Conservation (phyloP, 2,888 invertebrate genomes). For the Spilarctia lutea region DNA sequence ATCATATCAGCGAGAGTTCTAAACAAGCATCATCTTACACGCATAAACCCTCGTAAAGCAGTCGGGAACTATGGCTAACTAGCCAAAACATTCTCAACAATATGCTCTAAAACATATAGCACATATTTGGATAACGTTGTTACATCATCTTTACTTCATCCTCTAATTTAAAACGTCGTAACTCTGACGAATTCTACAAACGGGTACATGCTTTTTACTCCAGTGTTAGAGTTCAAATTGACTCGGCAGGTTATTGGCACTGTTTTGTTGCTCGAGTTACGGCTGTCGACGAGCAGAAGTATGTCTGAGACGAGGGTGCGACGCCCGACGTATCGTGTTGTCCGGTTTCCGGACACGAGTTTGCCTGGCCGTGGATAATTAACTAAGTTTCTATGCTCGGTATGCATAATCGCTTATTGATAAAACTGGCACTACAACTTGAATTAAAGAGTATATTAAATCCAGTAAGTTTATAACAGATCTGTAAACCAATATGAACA, state of each 20-base stretch:
- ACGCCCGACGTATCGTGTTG: conserved; percentile 79
- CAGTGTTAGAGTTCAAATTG: conserved; percentile 53
- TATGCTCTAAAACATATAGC: conserved; percentile 76
- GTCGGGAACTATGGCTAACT: conserved; percentile 62
- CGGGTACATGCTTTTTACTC: conserved; percentile 53
- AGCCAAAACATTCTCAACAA: conserved; percentile 78
- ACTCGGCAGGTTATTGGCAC: conserved; percentile 21
- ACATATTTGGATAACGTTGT: conserved; percentile 76
- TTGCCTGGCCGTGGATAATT: conserved; percentile 75
- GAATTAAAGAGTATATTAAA: neutral
- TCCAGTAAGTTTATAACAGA: neutral
- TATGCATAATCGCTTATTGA: conserved; percentile 55
- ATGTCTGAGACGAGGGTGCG: conserved; percentile 81
- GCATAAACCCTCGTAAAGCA: conserved; percentile 82
- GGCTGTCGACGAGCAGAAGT: conserved; percentile 64
- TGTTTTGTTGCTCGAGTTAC: conserved; percentile 44
- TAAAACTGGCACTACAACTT: conserved; percentile 36
- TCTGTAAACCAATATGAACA: conserved; percentile 15
- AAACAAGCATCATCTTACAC: conserved; percentile 86
- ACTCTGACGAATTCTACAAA: conserved; percentile 34
- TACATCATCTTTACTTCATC: conserved; percentile 64
- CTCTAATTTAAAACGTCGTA: conserved; percentile 57
- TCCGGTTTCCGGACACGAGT: conserved; percentile 83
- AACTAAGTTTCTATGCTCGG: conserved; percentile 77
- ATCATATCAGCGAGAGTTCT: conserved; percentile 82